Conservation (phyloP, 2,888 invertebrate species). For the Drosophila pegasa region DNA sequence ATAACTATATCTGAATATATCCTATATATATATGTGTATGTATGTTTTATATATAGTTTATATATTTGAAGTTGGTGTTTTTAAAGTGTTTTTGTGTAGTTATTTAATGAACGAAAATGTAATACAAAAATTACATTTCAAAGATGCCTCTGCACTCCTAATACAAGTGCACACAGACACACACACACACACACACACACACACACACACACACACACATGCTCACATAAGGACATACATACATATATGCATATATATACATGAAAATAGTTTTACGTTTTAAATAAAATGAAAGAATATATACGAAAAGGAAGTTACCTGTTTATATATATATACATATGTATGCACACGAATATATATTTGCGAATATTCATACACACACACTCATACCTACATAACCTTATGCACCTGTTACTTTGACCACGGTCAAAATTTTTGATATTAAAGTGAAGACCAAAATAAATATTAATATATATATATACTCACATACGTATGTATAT, state of each 20-base stretch:
- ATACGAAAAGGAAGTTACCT: not conserved
- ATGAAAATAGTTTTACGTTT: not conserved
- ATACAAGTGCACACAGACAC: slow-evolving; percentile 7
- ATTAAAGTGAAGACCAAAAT: slow-evolving; percentile 22
- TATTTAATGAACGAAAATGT: slow-evolving; percentile 2
- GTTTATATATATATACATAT: not conserved
- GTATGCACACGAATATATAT: not conserved
- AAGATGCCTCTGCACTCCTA: slow-evolving; percentile 2
- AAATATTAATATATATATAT: not conserved
- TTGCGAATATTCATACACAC: not conserved
- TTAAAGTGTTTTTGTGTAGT: slow-evolving; percentile 12
- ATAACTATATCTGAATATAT: slow-evolving; percentile 8
- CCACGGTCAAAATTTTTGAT: slow-evolving; percentile 10
- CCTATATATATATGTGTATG: slow-evolving; percentile 7
- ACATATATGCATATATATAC: not conserved
- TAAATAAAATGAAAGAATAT: slow-evolving; percentile 1
- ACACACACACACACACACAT: not conserved
- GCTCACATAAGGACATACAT: not conserved
- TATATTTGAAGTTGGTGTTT: slow-evolving; percentile 13
- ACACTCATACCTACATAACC: not conserved
- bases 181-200: not conserved
- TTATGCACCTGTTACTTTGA: slow-evolving; percentile 30
- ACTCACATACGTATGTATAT: not conserved
- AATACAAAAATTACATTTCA: slow-evolving; percentile 10
- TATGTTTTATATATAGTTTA: slow-evolving; percentile 2